These are phyloP conservation scores for Ptyas mucosa DNA, from an alignment of 2,113 vertebrate species.

Conservation along the genomic window DNA sequence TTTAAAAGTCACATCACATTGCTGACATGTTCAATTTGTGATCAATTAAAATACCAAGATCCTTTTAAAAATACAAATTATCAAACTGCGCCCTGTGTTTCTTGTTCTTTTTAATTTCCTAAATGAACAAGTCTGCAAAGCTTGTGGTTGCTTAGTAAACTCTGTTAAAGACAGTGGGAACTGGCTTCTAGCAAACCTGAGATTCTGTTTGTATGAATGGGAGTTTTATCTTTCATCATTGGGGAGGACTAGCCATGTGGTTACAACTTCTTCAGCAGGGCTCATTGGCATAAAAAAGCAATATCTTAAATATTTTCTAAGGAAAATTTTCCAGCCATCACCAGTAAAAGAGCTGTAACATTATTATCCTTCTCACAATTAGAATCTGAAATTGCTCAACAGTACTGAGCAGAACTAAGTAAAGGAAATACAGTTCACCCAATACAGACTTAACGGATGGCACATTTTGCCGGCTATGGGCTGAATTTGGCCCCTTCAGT, in stretches of 20 bases:
- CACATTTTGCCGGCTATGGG: not conserved
- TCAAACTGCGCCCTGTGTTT: not conserved
- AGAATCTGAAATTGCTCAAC: not conserved
- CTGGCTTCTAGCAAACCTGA: not conserved
- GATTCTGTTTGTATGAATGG: not conserved
- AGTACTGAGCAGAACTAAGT: not conserved
- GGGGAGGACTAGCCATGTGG: not conserved
- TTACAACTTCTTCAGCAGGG: not conserved
- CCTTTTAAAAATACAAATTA: not conserved
- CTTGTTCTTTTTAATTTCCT: not conserved
- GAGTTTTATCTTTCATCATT: not conserved
- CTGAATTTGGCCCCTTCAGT: not conserved
- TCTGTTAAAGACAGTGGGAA: not conserved
- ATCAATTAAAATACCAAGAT: not conserved
- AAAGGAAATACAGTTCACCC: not conserved
- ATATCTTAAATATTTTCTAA: not conserved
- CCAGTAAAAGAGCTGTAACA: not conserved
- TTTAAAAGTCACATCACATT: not conserved
- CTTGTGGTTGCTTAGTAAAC: not conserved
- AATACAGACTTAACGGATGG: not conserved
- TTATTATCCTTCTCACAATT: not conserved
- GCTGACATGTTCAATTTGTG: not conserved
- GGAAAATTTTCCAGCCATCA: not conserved
- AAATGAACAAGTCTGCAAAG: not conserved
- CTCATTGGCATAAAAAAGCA: not conserved